Evolutionary conservation across 1,140 invertebrate genomes (phyloP).

Genomic region (Diachasma alloeum): DNA sequence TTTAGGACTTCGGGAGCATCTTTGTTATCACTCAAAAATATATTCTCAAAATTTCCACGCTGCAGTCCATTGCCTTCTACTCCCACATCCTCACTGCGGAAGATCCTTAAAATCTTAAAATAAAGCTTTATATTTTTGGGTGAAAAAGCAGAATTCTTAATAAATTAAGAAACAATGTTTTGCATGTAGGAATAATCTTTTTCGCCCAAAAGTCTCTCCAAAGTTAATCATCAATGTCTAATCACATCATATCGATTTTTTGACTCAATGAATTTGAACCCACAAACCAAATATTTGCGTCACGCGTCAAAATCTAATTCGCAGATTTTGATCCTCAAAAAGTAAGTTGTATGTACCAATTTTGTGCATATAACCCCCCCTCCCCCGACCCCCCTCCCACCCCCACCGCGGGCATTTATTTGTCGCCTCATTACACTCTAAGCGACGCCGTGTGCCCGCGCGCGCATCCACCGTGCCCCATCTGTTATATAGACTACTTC

Average conservation of each 20-base stretch:
- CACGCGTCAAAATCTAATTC: not conserved
- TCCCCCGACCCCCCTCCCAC: not conserved
- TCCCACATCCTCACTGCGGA: too few relatives aligned
- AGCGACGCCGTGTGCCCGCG: constrained; percentile 22
- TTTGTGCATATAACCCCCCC: not conserved
- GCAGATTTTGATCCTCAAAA: not conserved
- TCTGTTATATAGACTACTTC: constrained; percentile 21
- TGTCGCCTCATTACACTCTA: constrained; percentile 34
- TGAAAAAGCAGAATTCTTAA: too few relatives aligned
- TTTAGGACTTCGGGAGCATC: too few relatives aligned
- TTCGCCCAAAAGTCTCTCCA: too few relatives aligned
- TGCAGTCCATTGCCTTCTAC: too few relatives aligned
- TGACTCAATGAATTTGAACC: not conserved
- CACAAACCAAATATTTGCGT: not conserved
- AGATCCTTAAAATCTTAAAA: too few relatives aligned
- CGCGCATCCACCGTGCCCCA: constrained; percentile 18
- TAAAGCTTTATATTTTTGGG: too few relatives aligned
- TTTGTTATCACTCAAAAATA: too few relatives aligned
- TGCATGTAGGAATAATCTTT: too few relatives aligned
- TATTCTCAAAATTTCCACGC: too few relatives aligned
- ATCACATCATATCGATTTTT: not conserved
- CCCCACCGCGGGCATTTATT: constrained; percentile 24
- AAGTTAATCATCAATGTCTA: too few relatives aligned
- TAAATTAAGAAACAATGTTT: too few relatives aligned
- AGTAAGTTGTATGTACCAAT: not conserved